Evolutionary conservation across 1,140 invertebrate species (phyloP), one percentile per base, ranked within the genome.

Genomic region (Brachionus koreanus): DNA sequence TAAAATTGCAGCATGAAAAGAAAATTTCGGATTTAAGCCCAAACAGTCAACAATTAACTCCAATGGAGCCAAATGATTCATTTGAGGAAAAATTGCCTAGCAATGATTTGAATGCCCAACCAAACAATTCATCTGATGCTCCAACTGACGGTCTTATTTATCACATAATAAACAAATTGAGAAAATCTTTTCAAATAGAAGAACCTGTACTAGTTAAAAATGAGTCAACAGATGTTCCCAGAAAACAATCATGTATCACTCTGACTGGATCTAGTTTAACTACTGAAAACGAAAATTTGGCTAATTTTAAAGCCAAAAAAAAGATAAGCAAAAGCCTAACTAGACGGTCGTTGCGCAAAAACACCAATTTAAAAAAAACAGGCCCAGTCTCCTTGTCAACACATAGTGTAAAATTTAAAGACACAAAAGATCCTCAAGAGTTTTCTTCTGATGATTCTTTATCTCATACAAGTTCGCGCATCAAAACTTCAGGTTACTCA

Each of bases 391-490:
- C 67, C 5, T 39, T 16, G 19, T 46, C 69, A 12, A 25, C 19
- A 19, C 69, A 74, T 33, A 74, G 42, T 46, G 39, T 74, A 7
- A 74, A 74, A 25, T 74, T 46, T 74, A 74, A 74, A 46, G 69
- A 74, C 39, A 25, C 10, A 19, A 16, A 43, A 29, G 46, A 74
- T 29, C 46, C 23, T 23, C 9, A 10, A 29, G 42, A 74, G 2
- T 74, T 35, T 74, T 74, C 69, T 4, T 74, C 69, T 3, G 69
- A 74, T 19, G 69, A 74, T 46, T 74, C 69, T 29, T 46, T 74
- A 12, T 46, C 37, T 13, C 23, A 19, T 4, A 46, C 39, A 29
- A 74, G 43, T 19, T 19, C 19, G 12, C 16, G 12, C 3, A 10
- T 3, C 19, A 74, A 74, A 74, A 74, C 69, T 3, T 74, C 69